These are phyloP conservation scores for Coenonympha arcania DNA, from an alignment of 2,888 invertebrate genomes.

Conservation along the genomic window DNA sequence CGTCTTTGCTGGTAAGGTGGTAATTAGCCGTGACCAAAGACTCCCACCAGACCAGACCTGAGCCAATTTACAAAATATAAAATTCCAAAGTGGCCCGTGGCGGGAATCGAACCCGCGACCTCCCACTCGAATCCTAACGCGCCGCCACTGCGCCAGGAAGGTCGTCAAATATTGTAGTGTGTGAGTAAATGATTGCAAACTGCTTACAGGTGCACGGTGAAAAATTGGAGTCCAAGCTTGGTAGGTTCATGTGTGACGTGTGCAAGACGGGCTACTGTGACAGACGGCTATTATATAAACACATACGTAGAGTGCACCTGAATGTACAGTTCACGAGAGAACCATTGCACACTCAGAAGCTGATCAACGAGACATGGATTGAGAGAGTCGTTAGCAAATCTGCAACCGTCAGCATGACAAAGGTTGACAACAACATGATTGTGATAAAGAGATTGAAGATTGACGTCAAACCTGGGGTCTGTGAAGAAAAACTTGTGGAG, in stretches of 20 bases:
- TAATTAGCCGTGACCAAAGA: too few species aligned
- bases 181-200: too few species aligned
- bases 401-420: slow-evolving; percentile 52
- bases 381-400: slow-evolving; percentile 43
- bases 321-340: slow-evolving; percentile 34
- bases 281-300: slow-evolving; percentile 44
- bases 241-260: slow-evolving; percentile 40
- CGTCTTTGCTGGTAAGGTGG: too few species aligned
- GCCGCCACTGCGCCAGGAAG: too few species aligned
- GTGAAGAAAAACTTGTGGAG: too few species aligned
- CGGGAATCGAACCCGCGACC: too few species aligned
- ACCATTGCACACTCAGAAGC: slow-evolving; percentile 33
- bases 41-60: too few species aligned
- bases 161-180: too few species aligned
- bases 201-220: slow-evolving; percentile 58
- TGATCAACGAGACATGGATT: slow-evolving; percentile 53
- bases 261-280: slow-evolving; percentile 47
- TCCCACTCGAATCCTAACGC: too few species aligned
- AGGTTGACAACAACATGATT: slow-evolving; percentile 48
- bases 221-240: slow-evolving; percentile 11
- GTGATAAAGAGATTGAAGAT: slow-evolving; percentile 38
- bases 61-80: too few species aligned
- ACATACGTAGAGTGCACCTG: slow-evolving; percentile 48
- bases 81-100: too few species aligned
- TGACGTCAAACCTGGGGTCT: slow-evolving; percentile 23